Evolutionary conservation across 2,888 invertebrate species (phyloP), one percentile per base, ranked within the genome.

Genomic region (Orchesella flavescens): DNA sequence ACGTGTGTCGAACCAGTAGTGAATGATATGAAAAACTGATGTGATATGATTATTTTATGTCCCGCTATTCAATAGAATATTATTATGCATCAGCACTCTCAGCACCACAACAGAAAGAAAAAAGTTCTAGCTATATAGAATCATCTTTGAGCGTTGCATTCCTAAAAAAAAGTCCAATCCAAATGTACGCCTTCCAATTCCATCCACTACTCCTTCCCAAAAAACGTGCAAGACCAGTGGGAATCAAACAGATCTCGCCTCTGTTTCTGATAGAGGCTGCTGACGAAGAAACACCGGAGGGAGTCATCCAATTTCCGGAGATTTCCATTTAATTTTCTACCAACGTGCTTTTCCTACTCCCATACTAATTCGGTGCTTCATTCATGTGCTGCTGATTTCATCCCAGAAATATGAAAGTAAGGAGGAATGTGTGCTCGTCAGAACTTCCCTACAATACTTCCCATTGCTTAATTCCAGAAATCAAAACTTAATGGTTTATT

Each of bases 281-380:
- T 74, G 81, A 81, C 74, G 74, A 81, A 75, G 81, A 53, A 81
- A 69, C 81, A 81, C 81, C 75, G 81, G 81, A 81, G 81, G 81
- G 81, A 81, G 81, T 81, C 81, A 74, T 81, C 81, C 81, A 81
- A 81, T 81, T 81, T 81, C 81, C 81, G 81, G 81, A 81, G 81
- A 81, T 81, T 81, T 81, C 53, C 81, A 81, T 74, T 80, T 80
- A 72, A 80, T 80, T 80, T 80, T 80, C 80, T 73, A 34, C 66
- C 65, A 24, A 66, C 66, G 57, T 69, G 69, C 46, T 13, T 17
- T 63, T 72, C 72, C 10, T 63, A 34, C 43, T 24, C 49, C 34
- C 23, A 21, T 69, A 43, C 57, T 75, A 72, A 74, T 63, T 75
- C 53, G 17, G 44, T 63, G n/a, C 43, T 46, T 46, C 61, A 43